Conservation (phyloP, 2,113 vertebrate species). For the Dasypus novemcinctus region DNA sequence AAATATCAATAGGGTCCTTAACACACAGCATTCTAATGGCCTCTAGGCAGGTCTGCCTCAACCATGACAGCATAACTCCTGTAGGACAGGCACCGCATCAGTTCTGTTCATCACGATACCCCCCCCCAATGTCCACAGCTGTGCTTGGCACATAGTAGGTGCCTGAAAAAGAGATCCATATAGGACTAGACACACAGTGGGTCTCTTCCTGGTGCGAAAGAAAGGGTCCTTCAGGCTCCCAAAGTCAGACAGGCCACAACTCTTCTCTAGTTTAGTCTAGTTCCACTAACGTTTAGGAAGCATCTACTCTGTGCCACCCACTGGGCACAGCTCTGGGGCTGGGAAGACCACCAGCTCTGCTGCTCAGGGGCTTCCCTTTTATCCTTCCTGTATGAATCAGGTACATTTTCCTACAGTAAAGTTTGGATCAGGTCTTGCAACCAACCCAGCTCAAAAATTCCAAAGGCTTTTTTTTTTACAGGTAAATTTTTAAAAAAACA, state of each 20-base stretch:
- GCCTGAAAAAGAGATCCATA: not conserved
- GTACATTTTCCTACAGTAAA: not conserved
- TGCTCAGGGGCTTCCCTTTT: not conserved
- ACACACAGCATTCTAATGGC: not conserved
- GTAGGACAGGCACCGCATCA: not conserved
- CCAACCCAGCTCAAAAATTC: no score
- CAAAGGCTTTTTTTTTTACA: no score
- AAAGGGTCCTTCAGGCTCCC: not conserved
- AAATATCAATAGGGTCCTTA: not conserved
- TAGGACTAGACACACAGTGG: not conserved
- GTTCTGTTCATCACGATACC: not conserved
- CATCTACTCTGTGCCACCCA: no score
- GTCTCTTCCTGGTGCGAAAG: not conserved
- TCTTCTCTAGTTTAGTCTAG: not conserved
- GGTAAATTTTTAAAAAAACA: no score
- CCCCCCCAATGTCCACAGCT: not conserved
- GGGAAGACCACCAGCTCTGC: not conserved
- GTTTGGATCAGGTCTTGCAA: not conserved
- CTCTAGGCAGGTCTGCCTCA: not conserved
- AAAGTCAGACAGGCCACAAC: not conserved
- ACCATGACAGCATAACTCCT: not conserved
- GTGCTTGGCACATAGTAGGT: not conserved
- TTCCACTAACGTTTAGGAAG: not conserved
- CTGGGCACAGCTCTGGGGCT: not conserved
- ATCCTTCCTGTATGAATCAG: not conserved